These are phyloP conservation scores for Lagenorhynchus albirostris DNA, from an alignment of 2,113 vertebrate genomes.

Conservation along the genomic window DNA sequence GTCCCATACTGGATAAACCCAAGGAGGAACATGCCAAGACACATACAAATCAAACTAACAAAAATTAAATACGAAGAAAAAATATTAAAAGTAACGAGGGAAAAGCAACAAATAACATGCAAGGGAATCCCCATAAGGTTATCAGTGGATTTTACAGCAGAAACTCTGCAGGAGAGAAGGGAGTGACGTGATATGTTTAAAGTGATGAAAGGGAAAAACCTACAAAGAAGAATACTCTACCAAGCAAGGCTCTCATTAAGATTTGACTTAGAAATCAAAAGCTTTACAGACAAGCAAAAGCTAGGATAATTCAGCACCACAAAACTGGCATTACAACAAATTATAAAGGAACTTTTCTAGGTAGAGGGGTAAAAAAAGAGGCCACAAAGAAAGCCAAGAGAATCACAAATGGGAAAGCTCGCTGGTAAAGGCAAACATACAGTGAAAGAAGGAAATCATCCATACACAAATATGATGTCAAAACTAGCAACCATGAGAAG, in stretches of 20 bases:
- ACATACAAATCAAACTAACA: not conserved
- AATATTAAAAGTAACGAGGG: not conserved
- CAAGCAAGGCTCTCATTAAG: not conserved
- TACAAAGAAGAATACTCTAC: not conserved
- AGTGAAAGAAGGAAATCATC: too few species aligned
- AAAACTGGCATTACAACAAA: not conserved
- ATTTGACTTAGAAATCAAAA: not conserved
- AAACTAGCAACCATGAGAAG: too few species aligned
- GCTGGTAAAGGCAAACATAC: too few species aligned
- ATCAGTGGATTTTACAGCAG: not conserved
- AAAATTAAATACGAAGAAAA: not conserved
- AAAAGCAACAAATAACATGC: not conserved
- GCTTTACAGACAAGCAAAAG: not conserved
- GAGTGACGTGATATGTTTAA: not conserved
- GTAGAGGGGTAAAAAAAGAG: not conserved
- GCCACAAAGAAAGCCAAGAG: too few species aligned
- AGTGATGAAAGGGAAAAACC: not conserved
- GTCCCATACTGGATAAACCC: not conserved
- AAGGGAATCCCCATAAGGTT: not conserved
- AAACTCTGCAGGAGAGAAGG: not conserved
- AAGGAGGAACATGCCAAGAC: not conserved
- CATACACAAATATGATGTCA: too few species aligned
- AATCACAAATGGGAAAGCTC: too few species aligned
- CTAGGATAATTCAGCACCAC: not conserved
- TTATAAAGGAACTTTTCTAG: not conserved